Evolutionary conservation across 2,797 vertebrate species (phyloP).

Genomic region (Vultur gryphus): DNA sequence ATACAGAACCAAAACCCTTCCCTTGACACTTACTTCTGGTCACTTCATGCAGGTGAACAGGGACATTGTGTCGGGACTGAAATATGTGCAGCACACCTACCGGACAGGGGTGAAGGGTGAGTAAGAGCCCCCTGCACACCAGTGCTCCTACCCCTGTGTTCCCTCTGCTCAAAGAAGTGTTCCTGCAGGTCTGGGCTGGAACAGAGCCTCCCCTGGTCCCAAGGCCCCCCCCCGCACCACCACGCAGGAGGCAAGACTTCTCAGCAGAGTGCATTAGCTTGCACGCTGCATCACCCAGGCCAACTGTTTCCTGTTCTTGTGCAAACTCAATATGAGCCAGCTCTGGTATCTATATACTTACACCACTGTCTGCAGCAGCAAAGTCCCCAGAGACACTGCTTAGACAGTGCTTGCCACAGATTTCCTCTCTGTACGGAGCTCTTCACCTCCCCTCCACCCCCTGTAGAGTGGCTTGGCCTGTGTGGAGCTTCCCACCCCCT

Average conservation of each 20-base stretch:
- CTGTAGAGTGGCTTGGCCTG: neutral
- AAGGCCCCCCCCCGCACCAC: rapidly evolving
- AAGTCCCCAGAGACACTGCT: neutral
- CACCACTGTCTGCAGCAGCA: neutral
- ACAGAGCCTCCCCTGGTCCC: neutral
- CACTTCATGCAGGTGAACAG: slow-evolving; percentile 74
- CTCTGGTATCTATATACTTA: neutral
- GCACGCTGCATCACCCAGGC: neutral
- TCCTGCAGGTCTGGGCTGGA: neutral
- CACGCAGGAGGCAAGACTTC: neutral
- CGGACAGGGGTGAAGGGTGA: slow-evolving; percentile 79
- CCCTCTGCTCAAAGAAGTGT: neutral
- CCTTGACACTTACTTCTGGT: neutral
- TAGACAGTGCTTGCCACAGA: neutral
- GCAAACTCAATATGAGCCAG: neutral
- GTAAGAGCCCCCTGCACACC: neutral
- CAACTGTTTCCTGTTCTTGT: neutral
- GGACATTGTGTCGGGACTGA: slow-evolving; percentile 81
- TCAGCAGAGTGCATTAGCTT: neutral
- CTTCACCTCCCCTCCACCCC: neutral
- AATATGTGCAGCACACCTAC: slow-evolving; percentile 80
- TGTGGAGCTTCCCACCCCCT: neutral
- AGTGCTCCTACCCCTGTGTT: neutral
- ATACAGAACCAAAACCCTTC: neutral
- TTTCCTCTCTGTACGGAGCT: neutral